Evolutionary conservation across 2,797 vertebrate species (phyloP).

Genomic region (Neomorphus geoffroyi): DNA sequence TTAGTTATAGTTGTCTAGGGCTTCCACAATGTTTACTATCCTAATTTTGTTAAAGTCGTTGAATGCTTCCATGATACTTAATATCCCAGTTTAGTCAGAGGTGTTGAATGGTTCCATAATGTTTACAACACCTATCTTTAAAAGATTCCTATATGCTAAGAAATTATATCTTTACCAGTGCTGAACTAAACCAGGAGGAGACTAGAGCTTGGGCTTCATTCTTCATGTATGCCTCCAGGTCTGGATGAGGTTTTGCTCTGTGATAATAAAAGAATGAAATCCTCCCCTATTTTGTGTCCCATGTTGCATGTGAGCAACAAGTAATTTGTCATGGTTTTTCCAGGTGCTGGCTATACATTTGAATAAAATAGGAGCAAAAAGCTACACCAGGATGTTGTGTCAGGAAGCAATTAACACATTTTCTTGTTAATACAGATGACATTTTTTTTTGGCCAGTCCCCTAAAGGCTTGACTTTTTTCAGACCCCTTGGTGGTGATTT

Average conservation of each 20-base stretch:
- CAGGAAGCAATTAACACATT: background rate
- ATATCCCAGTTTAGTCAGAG: background rate
- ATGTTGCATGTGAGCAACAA: background rate
- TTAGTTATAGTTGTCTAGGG: background rate
- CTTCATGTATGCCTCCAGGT: background rate
- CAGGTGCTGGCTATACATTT: rapidly evolving
- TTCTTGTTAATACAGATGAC: background rate
- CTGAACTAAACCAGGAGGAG: background rate
- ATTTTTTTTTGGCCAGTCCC: background rate
- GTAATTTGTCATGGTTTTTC: background rate
- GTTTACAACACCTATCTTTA: background rate
- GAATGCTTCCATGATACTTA: background rate
- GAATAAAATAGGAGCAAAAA: background rate
- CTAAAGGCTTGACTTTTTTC: background rate
- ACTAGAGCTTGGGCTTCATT: background rate
- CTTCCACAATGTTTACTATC: background rate
- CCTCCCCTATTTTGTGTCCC: background rate
- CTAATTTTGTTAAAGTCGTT: background rate
- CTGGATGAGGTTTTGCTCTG: background rate
- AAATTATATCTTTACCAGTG: background rate
- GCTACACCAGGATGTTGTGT: background rate
- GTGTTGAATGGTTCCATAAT: background rate
- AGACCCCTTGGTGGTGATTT: background rate
- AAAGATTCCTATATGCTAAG: background rate
- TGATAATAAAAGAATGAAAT: background rate